Percentiles rank a stretch among this genome's conserved stretches.
phyloP scores from a whole-genome alignment of 2,888 invertebrate genomes.

The Aphelenchoides bicaudatus region DNA sequence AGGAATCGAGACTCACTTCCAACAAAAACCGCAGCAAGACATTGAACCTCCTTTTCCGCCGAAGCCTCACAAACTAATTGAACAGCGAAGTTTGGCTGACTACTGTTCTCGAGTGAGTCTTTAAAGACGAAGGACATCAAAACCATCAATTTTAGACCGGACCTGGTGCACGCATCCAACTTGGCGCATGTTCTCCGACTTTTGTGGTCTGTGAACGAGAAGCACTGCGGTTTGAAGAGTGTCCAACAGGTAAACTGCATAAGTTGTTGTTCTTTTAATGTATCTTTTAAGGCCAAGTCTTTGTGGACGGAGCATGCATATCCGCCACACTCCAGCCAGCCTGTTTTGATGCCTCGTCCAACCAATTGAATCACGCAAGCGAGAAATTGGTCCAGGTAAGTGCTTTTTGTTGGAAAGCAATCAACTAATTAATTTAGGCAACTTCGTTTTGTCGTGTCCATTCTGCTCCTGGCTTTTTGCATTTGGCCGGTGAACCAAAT shows the following conservation, averaged over 20 bases:
- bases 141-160: background rate
- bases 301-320: background rate
- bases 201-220: conserved; percentile 2
- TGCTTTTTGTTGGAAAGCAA: background rate
- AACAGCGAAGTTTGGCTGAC: conserved; percentile 8
- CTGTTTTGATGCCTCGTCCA: conserved; percentile 7
- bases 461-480: background rate
- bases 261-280: too few species aligned
- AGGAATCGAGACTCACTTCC: too few species aligned
- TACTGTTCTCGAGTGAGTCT: background rate
- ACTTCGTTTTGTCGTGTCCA: background rate
- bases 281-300: too few species aligned
- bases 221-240: conserved; percentile 4
- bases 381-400: conserved; percentile 4
- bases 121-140: background rate
- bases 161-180: too few species aligned
- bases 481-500: conserved; percentile 3
- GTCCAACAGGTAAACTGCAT: too few species aligned
- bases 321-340: background rate
- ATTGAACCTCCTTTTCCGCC: background rate
- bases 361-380: conserved; percentile 7
- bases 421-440: background rate
- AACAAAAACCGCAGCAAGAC: too few species aligned
- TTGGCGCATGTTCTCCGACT: conserved; percentile 11
- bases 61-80: background rate